Evolutionary conservation across 2,113 vertebrate species (phyloP).

Genomic region (Lophura nycthemera): DNA sequence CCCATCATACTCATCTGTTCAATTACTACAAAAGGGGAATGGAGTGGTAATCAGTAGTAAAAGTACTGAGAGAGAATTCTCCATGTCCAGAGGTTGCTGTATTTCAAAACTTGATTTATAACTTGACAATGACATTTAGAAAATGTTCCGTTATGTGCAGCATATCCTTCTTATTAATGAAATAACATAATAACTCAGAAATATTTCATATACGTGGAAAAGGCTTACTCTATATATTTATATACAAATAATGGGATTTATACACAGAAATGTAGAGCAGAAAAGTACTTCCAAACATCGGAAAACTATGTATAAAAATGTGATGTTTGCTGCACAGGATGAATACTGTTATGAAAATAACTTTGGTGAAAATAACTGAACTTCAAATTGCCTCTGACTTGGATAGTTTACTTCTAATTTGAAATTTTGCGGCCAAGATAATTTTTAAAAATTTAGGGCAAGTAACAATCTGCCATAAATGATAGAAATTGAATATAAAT

Average conservation of each 20-base stretch:
- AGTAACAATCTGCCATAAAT: slow-evolving; percentile 67
- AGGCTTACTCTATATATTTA: neutral
- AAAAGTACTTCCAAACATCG: slow-evolving; percentile 13
- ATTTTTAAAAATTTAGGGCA: slow-evolving; percentile 60
- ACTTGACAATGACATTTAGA: neutral
- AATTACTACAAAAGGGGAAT: no score
- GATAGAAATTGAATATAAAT: slow-evolving; percentile 67
- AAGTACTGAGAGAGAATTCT: neutral
- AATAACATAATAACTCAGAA: neutral
- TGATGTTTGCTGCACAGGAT: neutral
- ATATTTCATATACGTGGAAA: neutral
- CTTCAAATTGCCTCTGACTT: slow-evolving; percentile 50
- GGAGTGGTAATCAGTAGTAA: neutral
- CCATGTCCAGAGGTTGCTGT: neutral
- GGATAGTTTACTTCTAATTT: slow-evolving; percentile 53
- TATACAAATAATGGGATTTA: neutral
- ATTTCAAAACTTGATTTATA: neutral
- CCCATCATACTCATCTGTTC: no score
- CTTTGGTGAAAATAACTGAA: slow-evolving; percentile 43
- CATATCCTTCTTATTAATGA: neutral
- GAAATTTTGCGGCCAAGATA: slow-evolving; percentile 56
- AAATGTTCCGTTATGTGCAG: neutral
- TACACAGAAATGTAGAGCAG: neutral
- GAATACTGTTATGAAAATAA: neutral
- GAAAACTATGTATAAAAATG: neutral